Conservation (phyloP, 1,140 invertebrate species). For the Neoseiulus cucumeris region DNA sequence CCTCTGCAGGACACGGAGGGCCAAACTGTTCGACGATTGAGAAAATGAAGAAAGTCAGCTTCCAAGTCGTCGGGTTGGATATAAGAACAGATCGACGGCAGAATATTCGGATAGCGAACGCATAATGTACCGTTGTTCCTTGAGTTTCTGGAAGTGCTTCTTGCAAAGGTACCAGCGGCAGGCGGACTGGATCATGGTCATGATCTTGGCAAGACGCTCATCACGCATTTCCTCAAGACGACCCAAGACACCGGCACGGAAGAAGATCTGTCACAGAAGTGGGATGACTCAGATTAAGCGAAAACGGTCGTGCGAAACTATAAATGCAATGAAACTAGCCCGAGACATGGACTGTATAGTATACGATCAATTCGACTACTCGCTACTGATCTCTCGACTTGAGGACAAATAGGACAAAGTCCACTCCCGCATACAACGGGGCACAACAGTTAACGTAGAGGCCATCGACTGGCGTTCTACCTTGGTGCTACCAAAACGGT, state of each 20-base stretch:
- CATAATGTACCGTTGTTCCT: conserved; percentile 64
- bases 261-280: conserved; percentile 61
- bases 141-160: conserved; percentile 88
- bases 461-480: conserved; percentile 37
- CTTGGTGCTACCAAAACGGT: conserved; percentile 89
- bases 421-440: background rate
- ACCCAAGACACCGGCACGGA: conserved; percentile 99
- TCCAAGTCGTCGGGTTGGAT: too few relatives aligned
- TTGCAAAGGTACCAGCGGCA: conserved; percentile 54
- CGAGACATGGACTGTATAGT: too few relatives aligned
- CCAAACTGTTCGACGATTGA: conserved; percentile 53
- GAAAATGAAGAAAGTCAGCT: conserved; percentile 12
- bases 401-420: background rate
- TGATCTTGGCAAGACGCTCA: conserved; percentile 90
- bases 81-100: too few relatives aligned
- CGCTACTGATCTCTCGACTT: background rate
- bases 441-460: background rate
- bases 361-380: too few relatives aligned
- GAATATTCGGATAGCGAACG: too few relatives aligned
- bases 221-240: conserved; percentile 99
- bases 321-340: too few relatives aligned
- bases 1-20: conserved; percentile 90
- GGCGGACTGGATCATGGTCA: conserved; percentile 93
- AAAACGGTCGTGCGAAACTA: too few relatives aligned
- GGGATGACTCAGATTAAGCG: too few relatives aligned